Evolutionary conservation across 2,888 invertebrate genomes (phyloP), one percentile per base, ranked within the genome.

Genomic region (Scaptomyza tumidula): DNA sequence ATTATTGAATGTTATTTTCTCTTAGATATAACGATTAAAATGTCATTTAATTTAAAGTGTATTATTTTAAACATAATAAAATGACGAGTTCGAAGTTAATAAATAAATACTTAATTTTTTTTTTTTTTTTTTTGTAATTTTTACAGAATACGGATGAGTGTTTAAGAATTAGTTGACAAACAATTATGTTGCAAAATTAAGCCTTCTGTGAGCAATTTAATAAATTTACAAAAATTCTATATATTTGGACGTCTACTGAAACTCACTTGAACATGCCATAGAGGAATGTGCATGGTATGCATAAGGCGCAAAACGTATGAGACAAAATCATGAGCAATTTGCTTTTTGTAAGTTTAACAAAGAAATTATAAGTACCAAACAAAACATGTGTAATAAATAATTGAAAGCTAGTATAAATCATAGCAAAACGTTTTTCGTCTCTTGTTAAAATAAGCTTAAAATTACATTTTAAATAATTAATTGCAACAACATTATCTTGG

Each of bases 171-270:
- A 63, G 71, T 73, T 73, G 76, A 70, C 56, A 73, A 78, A 82
- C 61, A 71, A 78, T 72, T 69, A 71, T 79, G 62, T 78, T 87
- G 86, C 88, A 87, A 88, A 88, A 71, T 66, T 31, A 71, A 81
- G 88, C 82, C 88, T 67, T 78, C 71, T 72, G 60, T 55, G 60
- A 39, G 49, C 43, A 52, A 19, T 33, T 63, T 44, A 24, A 13
- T 24, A n/a, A 10, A 24, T 58, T 14, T 37, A 61, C 69, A 60
- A 48, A 31, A 60, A 35, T 39, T 27, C 6, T 37, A 45, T 35
- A 60, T 27, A 10, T 46, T 24, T 50, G 27, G 27, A 60, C 37
- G 27, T 53, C 68, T 39, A 54, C 65, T 76, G 57, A n/a, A 76
- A 52, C 43, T 61, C 60, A 55, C 57, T 54, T 19, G n/a, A 44